Evolutionary conservation across 2,888 invertebrate species (phyloP), one percentile per base, ranked within the genome.

Genomic region (Drosophila cognata): DNA sequence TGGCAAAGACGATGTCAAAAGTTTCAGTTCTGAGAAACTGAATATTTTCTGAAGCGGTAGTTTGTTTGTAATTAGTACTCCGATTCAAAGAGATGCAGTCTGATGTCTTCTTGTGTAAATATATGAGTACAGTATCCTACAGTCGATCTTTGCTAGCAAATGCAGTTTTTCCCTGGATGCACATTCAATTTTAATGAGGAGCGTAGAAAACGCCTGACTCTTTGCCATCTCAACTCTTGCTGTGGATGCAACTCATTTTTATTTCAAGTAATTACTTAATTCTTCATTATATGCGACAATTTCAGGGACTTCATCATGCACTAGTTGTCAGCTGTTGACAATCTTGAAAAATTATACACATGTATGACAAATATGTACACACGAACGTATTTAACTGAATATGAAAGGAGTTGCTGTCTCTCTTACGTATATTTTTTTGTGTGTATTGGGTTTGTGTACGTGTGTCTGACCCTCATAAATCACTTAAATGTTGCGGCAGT

Each of bases 271-370:
- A 36, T 53, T 67, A 31, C 33, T 33, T 18, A 33, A 67, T 35
- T 38, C 55, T 38, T 29, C 43, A 64, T 43, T 43, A 25, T 33
- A 33, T 25, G 10, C 43, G 46, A 21, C 52, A 25, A 33, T 43
- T 66, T 13, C 33, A 41, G 56, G 35, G 41, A 57, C 68, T 68
- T 68, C 65, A 70, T 77, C 77, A 74, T 65, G 61, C 67, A 63
- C 43, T 59, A 71, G 79, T 65, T 84, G 84, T 74, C 88, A 74
- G 67, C 51, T 69, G 74, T 69, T 87, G 83, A 84, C 83, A 84
- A 70, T 83, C 75, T 74, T 87, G 87, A 87, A 87, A 83, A 78
- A 84, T 87, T 82, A 67, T 71, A 53, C 65, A 29, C 70, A 64
- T 48, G 52, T 41, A 43, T 38, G 48, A n/a, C 25, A 33, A 67